phyloP scores from a whole-genome alignment of 1,140 invertebrate genomes.

The Pantala flavescens region DNA sequence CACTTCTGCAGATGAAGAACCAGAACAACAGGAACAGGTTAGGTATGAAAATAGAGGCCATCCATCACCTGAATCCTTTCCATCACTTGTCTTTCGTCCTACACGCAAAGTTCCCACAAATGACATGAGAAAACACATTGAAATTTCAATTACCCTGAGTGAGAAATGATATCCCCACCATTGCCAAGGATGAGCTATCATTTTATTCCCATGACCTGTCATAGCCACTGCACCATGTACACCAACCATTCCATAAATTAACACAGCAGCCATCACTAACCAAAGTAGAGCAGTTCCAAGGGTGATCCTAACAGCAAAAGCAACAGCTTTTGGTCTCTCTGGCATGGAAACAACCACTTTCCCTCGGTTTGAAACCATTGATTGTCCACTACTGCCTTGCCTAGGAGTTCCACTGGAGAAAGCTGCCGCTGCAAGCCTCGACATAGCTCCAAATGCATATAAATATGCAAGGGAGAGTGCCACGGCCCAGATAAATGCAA shows the following conservation, averaged over 20 bases:
- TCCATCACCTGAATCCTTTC: conserved; percentile 32
- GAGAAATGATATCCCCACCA: conserved; percentile 83
- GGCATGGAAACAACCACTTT: background rate
- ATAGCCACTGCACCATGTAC: conserved; percentile 40
- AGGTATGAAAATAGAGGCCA: background rate
- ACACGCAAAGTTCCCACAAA: conserved; percentile 56
- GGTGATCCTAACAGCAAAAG: conserved; percentile 72
- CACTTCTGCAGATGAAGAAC: conserved; percentile 52
- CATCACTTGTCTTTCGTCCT: conserved; percentile 27
- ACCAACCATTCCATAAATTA: conserved; percentile 71
- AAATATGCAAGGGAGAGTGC: conserved; percentile 72
- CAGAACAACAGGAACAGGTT: conserved; percentile 47
- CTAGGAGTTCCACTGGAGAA: conserved; percentile 26
- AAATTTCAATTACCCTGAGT: conserved; percentile 69
- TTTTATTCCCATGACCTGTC: conserved; percentile 19
- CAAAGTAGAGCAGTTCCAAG: conserved; percentile 73
- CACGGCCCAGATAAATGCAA: conserved; percentile 62
- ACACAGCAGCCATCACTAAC: conserved; percentile 64
- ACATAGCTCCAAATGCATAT: conserved; percentile 56
- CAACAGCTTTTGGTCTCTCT: conserved; percentile 44
- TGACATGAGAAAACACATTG: conserved; percentile 66
- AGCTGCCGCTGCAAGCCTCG: conserved; percentile 29
- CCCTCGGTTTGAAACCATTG: conserved; percentile 30
- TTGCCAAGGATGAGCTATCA: conserved; percentile 49
- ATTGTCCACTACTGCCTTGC: conserved; percentile 32